Base-by-base conservation (phyloP, 1,140 invertebrate species). In the Dysdera silvatica region DNA sequence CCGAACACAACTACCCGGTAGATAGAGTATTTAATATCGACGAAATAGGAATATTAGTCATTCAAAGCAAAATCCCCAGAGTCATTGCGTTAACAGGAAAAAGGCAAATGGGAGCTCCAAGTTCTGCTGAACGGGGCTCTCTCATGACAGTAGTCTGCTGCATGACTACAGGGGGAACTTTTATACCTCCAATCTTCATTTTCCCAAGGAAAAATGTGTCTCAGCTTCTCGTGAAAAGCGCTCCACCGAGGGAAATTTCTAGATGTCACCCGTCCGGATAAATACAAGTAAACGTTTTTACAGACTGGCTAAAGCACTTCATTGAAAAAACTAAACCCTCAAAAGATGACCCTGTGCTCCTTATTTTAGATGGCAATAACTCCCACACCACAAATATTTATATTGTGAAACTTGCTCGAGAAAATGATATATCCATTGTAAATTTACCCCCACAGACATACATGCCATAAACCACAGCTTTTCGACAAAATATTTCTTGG, bases 161-260 rank as follows among this genome's bases (percentile, higher is more conserved):
- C 16, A 60, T 65, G 55, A 65, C 41, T 60, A 45, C 56, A 6
- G 33, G 10, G 18, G 56, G 62, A 14, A 28, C 1, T 20, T 65
- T 48, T 31, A 16, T 32, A 7, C 43, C 45, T n/a, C 45, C 62
- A 14, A 51, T 60, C 47, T 18, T 60, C 4, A 60, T 65, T 12
- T 65, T 61, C 20, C 63, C 63, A 2, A n/a, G 63, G 20, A 53
- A 65, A 53, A 51, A 33, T 24, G 61, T 66, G 58, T 18, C 18
- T 43, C 29, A 61, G 2, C 24, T 23, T 16, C 20, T 66, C 23
- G 55, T 61, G 47, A 54, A 6, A 29, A 59, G 59, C 35, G 58
- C 48, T 24, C 58, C 58, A 29, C 35, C 58, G 3, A 14, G 20
- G 3, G 3, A 12, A 14, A 28, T 41, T 41, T 16, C 16, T 41